Evolutionary conservation across 2,888 invertebrate genomes (phyloP), one percentile per base, ranked within the genome.

Genomic region (Harmothoe impar): DNA sequence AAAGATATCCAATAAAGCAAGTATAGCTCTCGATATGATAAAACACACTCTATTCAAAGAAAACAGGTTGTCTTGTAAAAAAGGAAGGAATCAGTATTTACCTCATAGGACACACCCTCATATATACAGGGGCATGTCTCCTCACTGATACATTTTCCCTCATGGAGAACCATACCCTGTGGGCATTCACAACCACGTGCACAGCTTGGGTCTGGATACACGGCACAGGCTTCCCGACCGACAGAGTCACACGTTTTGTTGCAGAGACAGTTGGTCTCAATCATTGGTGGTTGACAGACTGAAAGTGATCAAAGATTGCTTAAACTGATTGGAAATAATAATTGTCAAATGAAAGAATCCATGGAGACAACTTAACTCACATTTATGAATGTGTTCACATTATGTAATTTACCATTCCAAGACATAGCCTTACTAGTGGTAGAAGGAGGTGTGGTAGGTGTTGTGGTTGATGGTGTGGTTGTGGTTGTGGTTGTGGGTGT

Each of bases 51-150:
- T 7, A 35, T 84, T 84, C 7, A 25, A 33, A 84, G 17, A n/a
- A 3, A 84, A 23, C 33, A 84, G 23, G 25, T 51, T 12, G 17
- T n/a, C 17, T 51, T 35, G 15, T 35, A 35, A 20, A n/a, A 15
- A 43, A 23, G 43, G 35, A 72, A 29, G 1, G 72, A 29, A 29
- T 23, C 15, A 15, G 29, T 33, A 68, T 35, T 20, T 51, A 84
- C 84, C 43, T 35, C 84, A 43, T 84, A 84, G 20, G 84, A 51
- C 85, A 93, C 92, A 0, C 97, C 97, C 92, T 97, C 97, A 94
- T 97, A 97, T 91, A 96, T 96, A 95, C 98, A 99, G 0, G 97
- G 97, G 93, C 98, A 98, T 91, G 97, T 96, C 0, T 97, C 97
- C 31, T 97, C 97, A 0, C 97, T 97, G 62, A 98, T 97, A 94